A percentile compares a stretch with the other conserved stretches of the same genome.
These are phyloP conservation scores for Bombus waltoni DNA, from an alignment of 1,140 invertebrate genomes.

Conservation along the genomic window DNA sequence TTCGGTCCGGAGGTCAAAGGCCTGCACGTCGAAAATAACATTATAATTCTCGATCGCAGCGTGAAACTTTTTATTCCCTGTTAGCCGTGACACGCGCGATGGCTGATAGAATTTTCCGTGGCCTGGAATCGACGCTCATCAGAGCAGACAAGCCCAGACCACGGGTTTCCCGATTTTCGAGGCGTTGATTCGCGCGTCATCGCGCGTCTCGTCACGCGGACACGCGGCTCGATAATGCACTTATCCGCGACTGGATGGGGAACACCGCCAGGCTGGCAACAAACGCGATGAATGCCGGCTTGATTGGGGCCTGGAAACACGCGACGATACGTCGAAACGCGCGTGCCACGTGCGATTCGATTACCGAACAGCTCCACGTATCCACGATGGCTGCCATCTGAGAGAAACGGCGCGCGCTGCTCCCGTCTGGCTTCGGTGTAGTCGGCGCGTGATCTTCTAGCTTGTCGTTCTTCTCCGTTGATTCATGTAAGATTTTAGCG, in stretches of 20 bases:
- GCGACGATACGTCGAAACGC: conserved; percentile 66
- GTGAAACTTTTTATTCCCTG: neutral
- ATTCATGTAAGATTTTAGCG: neutral
- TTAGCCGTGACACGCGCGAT: neutral
- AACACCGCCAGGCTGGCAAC: conserved; percentile 60
- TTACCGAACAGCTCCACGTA: neutral
- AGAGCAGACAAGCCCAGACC: neutral
- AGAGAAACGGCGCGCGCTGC: conserved; percentile 33
- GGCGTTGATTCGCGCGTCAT: conserved; percentile 44
- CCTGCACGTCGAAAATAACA: neutral
- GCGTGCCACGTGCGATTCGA: conserved; percentile 60
- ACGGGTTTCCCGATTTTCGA: conserved; percentile 56
- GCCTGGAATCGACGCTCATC: neutral
- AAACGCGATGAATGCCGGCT: conserved; percentile 75
- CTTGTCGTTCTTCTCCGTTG: neutral
- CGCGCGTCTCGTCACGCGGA: conserved; percentile 44
- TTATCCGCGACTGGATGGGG: conserved; percentile 59
- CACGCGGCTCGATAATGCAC: conserved; percentile 69
- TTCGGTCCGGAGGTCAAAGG: neutral
- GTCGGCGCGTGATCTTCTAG: neutral
- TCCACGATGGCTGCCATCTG: conserved; percentile 41
- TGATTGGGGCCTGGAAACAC: conserved; percentile 72
- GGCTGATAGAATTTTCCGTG: neutral
- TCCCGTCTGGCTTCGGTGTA: neutral
- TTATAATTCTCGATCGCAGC: neutral